Conservation (phyloP, 2,888 invertebrate genomes). For the Ornithoptera priamus region DNA sequence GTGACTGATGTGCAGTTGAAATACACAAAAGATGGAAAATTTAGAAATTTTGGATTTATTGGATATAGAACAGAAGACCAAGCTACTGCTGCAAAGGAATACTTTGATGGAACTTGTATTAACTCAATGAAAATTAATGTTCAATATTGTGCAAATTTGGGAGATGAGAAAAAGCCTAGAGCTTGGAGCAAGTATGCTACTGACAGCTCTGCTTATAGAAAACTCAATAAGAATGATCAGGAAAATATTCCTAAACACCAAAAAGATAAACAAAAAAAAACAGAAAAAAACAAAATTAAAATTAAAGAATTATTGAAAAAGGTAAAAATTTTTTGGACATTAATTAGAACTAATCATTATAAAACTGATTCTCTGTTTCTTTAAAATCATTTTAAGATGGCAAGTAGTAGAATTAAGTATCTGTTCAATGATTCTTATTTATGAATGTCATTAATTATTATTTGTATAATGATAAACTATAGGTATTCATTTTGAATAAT, state of each 20-base stretch:
- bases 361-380: no score
- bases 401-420: no score
- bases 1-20: conserved; percentile 97
- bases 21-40: conserved; percentile 93
- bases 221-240: conserved; percentile 67
- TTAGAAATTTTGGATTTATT: conserved; percentile 95
- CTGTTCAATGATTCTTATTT: no score
- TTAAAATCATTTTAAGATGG: no score
- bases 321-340: conserved; percentile 53
- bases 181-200: conserved; percentile 96
- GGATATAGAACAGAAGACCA: conserved; percentile 92
- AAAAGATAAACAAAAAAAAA: conserved; percentile 56
- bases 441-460: neutral
- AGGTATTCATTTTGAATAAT: neutral
- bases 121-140: conserved; percentile 91
- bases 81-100: conserved; percentile 86
- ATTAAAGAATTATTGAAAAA: conserved; percentile 84
- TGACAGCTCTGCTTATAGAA: conserved; percentile 85
- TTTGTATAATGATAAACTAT: neutral
- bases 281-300: conserved; percentile 73
- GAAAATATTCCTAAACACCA: conserved; percentile 45
- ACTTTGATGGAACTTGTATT: conserved; percentile 92
- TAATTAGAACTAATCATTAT: no score
- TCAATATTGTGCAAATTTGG: conserved; percentile 84
- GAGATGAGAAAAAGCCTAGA: conserved; percentile 87